Base-by-base conservation (phyloP, 2,888 invertebrate species). In the Dryobota labecula region DNA sequence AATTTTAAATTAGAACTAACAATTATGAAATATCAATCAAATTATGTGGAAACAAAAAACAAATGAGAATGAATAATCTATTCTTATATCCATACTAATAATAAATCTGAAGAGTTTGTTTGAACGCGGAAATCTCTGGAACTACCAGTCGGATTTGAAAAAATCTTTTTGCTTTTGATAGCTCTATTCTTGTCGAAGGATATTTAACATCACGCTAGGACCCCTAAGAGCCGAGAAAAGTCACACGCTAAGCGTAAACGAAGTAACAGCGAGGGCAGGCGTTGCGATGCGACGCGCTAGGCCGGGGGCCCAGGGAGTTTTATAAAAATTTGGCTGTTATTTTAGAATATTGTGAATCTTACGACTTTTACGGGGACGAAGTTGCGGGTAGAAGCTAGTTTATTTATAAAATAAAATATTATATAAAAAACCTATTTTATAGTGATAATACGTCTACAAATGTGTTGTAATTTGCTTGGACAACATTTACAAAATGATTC, bases 401-500 rank as follows among this genome's bases (percentile, higher is more conserved):
- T 41, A 13, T 41, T 11, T 24, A n/a, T n/a, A n/a, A n/a, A n/a
- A n/a, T n/a, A n/a, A n/a, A n/a, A n/a, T n/a, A 36, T 15, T 27
- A 36, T 13, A 36, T 11, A n/a, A 27, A 1, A 27, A 15, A 38
- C 24, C 65, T 64, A 54, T 18, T 36, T 73, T 5, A 20, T 30
- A 13, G 8, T 8, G 24, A 24, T 27, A 45, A 38, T 54, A 27
- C 24, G 18, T 2, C n/a, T 30, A 41, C 20, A 41, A 9, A 30
- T n/a, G 24, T 63, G 33, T 20, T 27, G 20, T 24, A 61, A 24
- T 15, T 43, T 43, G 33, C 36, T 60, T 38, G 2, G 4, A 41
- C 43, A 38, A 61, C 41, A 60, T 63, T 53, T 53, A 51, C 0
- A 20, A 47, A 27, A 15, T 68, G 73, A 73, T 41, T 75, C 49